phyloP scores from a whole-genome alignment of 2,888 invertebrate species.

The Cacoxenus indagator region DNA sequence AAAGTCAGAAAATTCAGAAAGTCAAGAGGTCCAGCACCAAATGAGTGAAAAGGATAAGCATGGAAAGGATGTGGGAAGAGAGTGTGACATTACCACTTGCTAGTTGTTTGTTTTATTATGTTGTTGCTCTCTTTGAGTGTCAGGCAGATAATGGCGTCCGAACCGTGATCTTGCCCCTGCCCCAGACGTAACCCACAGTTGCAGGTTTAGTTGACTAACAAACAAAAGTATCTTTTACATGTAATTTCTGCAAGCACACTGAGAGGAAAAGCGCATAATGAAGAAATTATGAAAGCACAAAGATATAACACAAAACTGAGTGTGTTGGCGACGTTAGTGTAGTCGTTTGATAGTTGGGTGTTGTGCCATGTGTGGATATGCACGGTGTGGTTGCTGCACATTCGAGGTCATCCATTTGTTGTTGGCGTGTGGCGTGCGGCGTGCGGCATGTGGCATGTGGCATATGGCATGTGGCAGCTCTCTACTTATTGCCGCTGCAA shows the following conservation, averaged over 20 bases:
- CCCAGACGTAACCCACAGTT: too few species aligned
- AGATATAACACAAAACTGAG: neutral
- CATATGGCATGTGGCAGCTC: neutral
- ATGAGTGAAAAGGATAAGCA: neutral
- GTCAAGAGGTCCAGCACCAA: conserved; percentile 43
- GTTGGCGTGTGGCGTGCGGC: conserved; percentile 16
- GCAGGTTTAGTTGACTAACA: neutral
- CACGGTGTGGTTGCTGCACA: conserved; percentile 23
- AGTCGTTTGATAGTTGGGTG: neutral
- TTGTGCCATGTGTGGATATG: neutral
- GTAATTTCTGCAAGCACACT: neutral
- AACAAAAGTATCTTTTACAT: conserved; percentile 6
- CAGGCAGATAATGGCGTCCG: neutral
- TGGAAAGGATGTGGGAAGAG: conserved; percentile 16
- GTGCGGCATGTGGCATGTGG: neutral
- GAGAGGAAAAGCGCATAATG: conserved; percentile 26
- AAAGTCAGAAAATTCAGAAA: conserved; percentile 52
- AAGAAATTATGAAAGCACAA: conserved; percentile 27
- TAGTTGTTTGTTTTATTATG: conserved; percentile 13
- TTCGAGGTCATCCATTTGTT: conserved; percentile 42
- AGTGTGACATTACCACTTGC: conserved; percentile 13
- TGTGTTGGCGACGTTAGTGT: conserved; percentile 1
- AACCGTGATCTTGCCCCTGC: too few species aligned
- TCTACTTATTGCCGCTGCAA: conserved; percentile 5
- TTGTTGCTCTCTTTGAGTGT: conserved; percentile 4